These are phyloP conservation scores for Pelusios castaneus DNA, from an alignment of 2,113 vertebrate genomes.

Conservation along the genomic window DNA sequence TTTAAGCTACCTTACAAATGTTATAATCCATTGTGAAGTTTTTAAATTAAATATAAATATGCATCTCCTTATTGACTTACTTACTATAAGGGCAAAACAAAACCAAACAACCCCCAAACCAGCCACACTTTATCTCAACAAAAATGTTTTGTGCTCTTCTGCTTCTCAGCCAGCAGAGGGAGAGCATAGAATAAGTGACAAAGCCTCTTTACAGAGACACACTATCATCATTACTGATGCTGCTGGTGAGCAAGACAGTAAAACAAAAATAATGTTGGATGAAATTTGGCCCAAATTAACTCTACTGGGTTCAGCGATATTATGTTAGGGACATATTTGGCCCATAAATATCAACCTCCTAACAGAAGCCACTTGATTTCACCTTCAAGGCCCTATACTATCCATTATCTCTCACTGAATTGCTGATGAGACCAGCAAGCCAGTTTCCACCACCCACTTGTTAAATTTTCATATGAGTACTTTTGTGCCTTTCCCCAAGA, in stretches of 20 bases:
- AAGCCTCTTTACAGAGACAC: accelerated
- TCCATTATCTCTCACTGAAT: neutral
- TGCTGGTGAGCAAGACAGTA: accelerated
- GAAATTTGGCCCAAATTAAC: neutral
- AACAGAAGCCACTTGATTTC: neutral
- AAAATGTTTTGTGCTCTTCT: neutral
- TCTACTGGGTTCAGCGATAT: neutral
- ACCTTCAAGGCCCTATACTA: neutral
- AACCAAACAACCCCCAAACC: neutral
- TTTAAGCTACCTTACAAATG: neutral
- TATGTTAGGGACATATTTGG: neutral
- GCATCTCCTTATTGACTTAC: neutral
- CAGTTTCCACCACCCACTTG: neutral
- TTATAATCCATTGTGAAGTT: neutral
- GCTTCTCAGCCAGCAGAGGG: slow-evolving; percentile 55
- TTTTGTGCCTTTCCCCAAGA: neutral
- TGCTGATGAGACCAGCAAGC: neutral
- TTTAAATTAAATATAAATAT: neutral
- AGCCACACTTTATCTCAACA: neutral
- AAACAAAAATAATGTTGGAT: neutral
- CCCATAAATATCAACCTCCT: neutral
- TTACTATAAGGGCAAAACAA: neutral
- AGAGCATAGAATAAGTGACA: neutral
- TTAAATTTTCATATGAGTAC: neutral
- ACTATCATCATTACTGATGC: neutral